Base-by-base conservation (phyloP, 2,797 vertebrate species). In the Leptoclinus maculatus region DNA sequence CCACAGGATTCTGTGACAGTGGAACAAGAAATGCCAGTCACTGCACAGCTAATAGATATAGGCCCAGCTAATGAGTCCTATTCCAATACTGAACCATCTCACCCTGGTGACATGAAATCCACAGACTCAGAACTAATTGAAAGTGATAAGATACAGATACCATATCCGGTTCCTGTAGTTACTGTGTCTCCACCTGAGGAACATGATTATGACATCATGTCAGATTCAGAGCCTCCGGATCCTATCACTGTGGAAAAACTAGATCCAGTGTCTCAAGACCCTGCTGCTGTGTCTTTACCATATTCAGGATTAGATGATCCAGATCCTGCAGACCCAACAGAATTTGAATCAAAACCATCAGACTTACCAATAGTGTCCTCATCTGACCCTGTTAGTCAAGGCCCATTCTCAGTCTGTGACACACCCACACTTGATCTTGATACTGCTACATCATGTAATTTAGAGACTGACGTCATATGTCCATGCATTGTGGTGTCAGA, bases 111-210 rank as follows among this genome's bases (percentile, higher is more conserved):
- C 47, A 38, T 47, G 8, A 83, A 79, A 77, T 74, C 71, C 47
- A 11, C 23, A 73, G 76, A 86, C 47, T 36, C 75, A 43, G 87
- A 90, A 66, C 27, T 65, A 71, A 80, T 60, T 70, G 80, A 90
- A 74, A 87, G 45, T 74, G 69, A 76, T 69, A 66, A 49, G 32
- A 84, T 85, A 38, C 82, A 69, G 25, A 74, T 91, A 34, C 90
- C 88, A 56, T 89, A 85, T 83, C 84, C 89, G 75, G 89, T 93
- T 64, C 87, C 90, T 57, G 86, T 90, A 45, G 87, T 93, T 27
- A 94, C 86, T 45, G 92, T 94, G 67, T 94, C 93, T 60, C 92
- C 94, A 23, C 93, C 93, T 71, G 89, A 94, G 14, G 94, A 94
- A 14, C 74, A 43, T 27, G 92, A 91, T 34, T 4, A 76, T 86